Base-by-base conservation (phyloP, 2,113 vertebrate species). In the Scomber scombrus region DNA sequence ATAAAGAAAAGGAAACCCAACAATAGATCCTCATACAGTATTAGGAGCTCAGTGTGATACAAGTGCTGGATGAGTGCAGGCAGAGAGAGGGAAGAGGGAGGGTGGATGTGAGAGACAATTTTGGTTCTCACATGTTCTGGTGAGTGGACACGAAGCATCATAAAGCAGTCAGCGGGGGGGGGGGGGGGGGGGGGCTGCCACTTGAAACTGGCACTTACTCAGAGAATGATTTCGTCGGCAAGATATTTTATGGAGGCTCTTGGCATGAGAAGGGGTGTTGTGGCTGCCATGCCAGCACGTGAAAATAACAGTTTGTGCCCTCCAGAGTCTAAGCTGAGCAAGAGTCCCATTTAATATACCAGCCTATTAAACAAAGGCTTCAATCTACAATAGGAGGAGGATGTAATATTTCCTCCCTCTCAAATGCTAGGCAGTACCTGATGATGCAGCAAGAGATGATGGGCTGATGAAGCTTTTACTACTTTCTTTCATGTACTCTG, bases 251-350 rank as follows among this genome's bases (percentile, higher is more conserved):
- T 3, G 1, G 47, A 76, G 73, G 10, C 29, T 78, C 34, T 66
- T 87, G 74, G 82, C 72, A 46, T 14, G 18, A 29, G 1, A 34
- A 46, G 8, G 19, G 18, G 11, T 82, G 85, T 77, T 75, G 46
- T 84, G 83, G n/a, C 68, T 76, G 3, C 19, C 55, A 31, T n/a
- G 19, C 50, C 78, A 61, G 52, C n/a, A 29, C 67, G 46, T 68
- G 81, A 54, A 51, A 77, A 61, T 31, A 63, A 46, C 34, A 62
- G 13, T 21, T 51, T 34, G 61, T 14, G 34, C 34, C 65, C 21
- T 62, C 18, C 49, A 18, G 65, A 18, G 65, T 19, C 9, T 43
- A 18, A 56, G 26, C 4, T 66, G 57, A 78, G 40, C 60, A 67
- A 78, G 3, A n/a, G 11, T 34, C 40, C 26, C 69, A 34, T 73